Base-by-base conservation (phyloP, 2,888 invertebrate species). In the Thecophora atra region DNA sequence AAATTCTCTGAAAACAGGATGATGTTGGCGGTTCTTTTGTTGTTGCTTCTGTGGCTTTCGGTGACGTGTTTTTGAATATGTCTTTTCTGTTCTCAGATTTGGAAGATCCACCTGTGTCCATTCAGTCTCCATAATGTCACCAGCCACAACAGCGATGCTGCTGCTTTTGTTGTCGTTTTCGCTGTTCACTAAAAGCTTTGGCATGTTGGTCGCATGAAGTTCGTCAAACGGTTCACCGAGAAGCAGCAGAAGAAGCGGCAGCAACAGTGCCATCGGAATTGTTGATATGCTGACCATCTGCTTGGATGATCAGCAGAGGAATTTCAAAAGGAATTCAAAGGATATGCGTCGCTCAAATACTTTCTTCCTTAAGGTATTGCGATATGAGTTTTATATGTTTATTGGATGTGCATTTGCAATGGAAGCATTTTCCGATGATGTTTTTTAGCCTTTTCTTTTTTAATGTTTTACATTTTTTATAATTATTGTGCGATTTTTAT, bases 11-110 rank as follows among this genome's bases (percentile, higher is more conserved):
- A 65, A 65, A 24, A 65, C 65, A 4, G 65, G 67, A 68, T 68
- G 67, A 37, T 68, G 63, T 62, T 69, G 54, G 26, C 52, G 21
- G 63, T 72, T 56, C 66, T 71, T 24, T 64, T 67, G 72, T 62
- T 62, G 66, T 21, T 51, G 26, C 51, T 65, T 65, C 17, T 60
- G 70, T 42, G 19, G 54, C 51, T 62, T 17, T 15, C 30, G 68
- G 19, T 68, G 51, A 26, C 21, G 47, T n/a, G 42, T 52, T 51
- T 13, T 37, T 24, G 30, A 26, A 19, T 24, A 47, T 24, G 64
- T 47, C 47, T 17, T n/a, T 47, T 47, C 17, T 47, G 47, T 47
- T n/a, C 47, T 52, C 54, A 1, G n/a, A 24, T 15, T 37, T n/a
- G 15, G 15, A n/a, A 24, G 28, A n/a, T 15, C 24, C 30, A 52